Base-by-base conservation (phyloP, 30 jellyfish, hydroid and myxozoan genomes). In the Pseudorhiza aurosa region DNA sequence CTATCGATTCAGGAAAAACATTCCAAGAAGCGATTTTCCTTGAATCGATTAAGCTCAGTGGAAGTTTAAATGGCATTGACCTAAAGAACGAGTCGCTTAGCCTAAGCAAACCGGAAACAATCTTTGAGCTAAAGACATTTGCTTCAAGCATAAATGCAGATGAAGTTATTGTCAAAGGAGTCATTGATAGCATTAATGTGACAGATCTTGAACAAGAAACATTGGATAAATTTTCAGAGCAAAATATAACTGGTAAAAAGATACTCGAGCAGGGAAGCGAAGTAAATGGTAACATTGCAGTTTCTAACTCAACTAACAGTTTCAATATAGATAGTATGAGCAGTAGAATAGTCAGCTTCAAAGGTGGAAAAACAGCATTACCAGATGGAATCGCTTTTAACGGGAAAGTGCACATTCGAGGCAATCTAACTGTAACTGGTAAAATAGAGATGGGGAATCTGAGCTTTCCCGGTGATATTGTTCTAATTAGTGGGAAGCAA, bases 401-500 rank as follows among this genome's bases (percentile, higher is more conserved):
- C 11, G 90, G 57, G 18, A 6, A 7, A 3, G 58, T 90, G 22
- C 31, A 58, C 29, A 75, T 85, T 10, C 26, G 33, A 42, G 86
- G 81, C 18, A 58, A 58, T 72, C 21, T 90, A 39, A 32, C 75
- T 31, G 90, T 71, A 1, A 62, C 26, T 0, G 91, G 91, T 26
- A 19, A 40, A 8, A 17, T 85, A 26, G 77, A 85, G 42, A 14
- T 85, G 32, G 71, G 85, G 39, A 85, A 31, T 7, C 8, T 83
- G 26, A 65, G 44, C 11, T 72, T 50, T 31, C 98, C 98, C 32
- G 40, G 31, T n/a, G 90, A 76, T 1, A 83, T 71, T 21, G 87
- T 91, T 26, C 49, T 36, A 32, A 51, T 33, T 4, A 37, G 42
- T 6, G 68, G 47, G n/a, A 60, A 39, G 36, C 96, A 76, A 43